A percentile compares a stretch with the other conserved stretches of the same genome.
phyloP scores from a whole-genome alignment of 2,113 vertebrate genomes.

The Heloderma charlesbogerti region DNA sequence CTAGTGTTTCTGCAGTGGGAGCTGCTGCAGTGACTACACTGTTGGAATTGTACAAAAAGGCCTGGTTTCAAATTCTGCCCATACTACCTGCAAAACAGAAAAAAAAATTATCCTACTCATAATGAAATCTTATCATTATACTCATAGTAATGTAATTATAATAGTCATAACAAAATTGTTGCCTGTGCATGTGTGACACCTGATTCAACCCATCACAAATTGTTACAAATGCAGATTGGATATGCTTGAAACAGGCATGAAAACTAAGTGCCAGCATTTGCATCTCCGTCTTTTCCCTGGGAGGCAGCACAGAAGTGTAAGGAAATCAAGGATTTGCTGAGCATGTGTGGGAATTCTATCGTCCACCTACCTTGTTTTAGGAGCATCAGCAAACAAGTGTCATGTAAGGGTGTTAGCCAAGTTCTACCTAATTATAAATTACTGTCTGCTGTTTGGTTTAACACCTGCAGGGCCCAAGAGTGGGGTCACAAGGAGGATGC shows the following conservation, averaged over 20 bases:
- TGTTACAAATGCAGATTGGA: background rate
- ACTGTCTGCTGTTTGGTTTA: background rate
- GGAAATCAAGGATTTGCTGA: background rate
- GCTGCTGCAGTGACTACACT: background rate
- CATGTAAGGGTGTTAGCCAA: background rate
- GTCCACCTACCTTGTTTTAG: background rate
- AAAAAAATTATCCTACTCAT: background rate
- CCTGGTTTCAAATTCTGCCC: background rate
- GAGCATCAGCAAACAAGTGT: conserved; percentile 13
- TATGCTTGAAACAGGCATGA: background rate
- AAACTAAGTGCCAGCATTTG: background rate
- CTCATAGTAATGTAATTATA: background rate
- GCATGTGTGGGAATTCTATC: background rate
- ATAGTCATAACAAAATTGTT: background rate
- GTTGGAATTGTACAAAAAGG: background rate
- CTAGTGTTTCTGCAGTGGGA: background rate
- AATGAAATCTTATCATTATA: background rate
- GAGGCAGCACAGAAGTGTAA: background rate
- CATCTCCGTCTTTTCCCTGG: background rate
- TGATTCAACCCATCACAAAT: background rate
- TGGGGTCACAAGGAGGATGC: background rate
- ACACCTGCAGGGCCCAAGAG: background rate
- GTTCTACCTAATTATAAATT: conserved; percentile 1
- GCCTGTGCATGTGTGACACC: no score
- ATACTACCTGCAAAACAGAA: background rate